Evolutionary conservation across 1,140 invertebrate species (phyloP), one percentile per base, ranked within the genome.

Genomic region (Steinernema feltiae): DNA sequence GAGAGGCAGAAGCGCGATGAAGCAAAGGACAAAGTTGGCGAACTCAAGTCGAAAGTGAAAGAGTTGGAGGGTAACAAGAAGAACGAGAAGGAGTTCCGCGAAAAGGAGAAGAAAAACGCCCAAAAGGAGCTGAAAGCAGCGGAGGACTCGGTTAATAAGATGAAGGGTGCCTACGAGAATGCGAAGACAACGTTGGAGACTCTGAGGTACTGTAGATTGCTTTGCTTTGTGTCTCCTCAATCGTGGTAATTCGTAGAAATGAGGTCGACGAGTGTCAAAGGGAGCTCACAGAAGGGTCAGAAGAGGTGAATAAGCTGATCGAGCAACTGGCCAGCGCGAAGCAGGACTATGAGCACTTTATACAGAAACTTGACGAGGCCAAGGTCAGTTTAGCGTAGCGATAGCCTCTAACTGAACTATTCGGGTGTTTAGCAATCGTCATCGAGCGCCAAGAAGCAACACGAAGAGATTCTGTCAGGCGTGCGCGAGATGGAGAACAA

Each of bases 61-160:
- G 76, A 77, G 12, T 24, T 27, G 30, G 69, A 76, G 75, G n/a
- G 30, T 15, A 31, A 82, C 71, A 71, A 83, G 48, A 75, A 81
- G 31, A 69, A 77, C 30, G 77, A 79, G 29, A 69, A 76, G 30
- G 72, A 48, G 24, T 73, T 79, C 35, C 30, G 76, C 69, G 81
- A 79, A 18, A 76, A 75, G 0, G 80, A 84, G 70, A 85, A 83
- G 32, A 80, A 72, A 21, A 79, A 81, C 32, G 78, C 73, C 7
- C 46, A 85, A 63, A 77, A 83, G 31, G 76, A 82, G 32, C 69
- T 82, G 73, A 77, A 75, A 41, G 70, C 83, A 30, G 76, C 80
- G 1, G 31, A 82, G 31, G 72, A 83, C n/a, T 48, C 70, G 29
- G 30, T 85, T n/a, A 81, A 82, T 7, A 73, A 46, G 17, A 31